Evolutionary conservation across 2,888 invertebrate species (phyloP).

Genomic region (Chrysina gloriosa): DNA sequence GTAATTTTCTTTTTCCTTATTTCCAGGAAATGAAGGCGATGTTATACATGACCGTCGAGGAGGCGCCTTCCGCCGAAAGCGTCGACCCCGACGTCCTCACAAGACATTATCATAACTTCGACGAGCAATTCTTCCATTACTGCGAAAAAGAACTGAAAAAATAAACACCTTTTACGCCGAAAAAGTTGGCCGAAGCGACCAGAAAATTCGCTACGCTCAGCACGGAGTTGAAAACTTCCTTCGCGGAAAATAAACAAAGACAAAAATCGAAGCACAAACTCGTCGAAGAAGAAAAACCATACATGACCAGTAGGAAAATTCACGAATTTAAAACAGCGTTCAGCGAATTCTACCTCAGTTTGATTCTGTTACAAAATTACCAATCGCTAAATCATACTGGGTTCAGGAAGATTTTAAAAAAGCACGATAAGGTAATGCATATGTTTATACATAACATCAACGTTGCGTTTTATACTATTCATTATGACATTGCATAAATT

Average conservation of each 20-base stretch:
- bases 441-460: background rate
- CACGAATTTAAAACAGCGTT: constrained; percentile 89
- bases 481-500: too few relatives aligned
- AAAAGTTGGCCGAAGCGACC: constrained; percentile 89
- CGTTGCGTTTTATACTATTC: background rate
- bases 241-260: constrained; percentile 56
- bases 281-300: constrained; percentile 49
- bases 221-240: constrained; percentile 73
- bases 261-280: constrained; percentile 57
- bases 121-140: constrained; percentile 86
- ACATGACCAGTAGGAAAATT: constrained; percentile 74
- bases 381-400: constrained; percentile 91
- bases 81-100: constrained; percentile 77
- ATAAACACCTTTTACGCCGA: constrained; percentile 91
- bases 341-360: constrained; percentile 88
- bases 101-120: constrained; percentile 82
- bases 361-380: constrained; percentile 88
- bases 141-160: constrained; percentile 88
- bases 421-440: constrained; percentile 83
- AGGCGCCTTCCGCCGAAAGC: constrained; percentile 80
- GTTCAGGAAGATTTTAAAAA: constrained; percentile 90
- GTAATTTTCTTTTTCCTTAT: too few relatives aligned
- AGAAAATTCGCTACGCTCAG: constrained; percentile 81
- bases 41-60: constrained; percentile 82
- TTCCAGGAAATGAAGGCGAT: constrained; percentile 84